Conservation (phyloP, 2,113 vertebrate genomes). For the Hippocampus zosterae region DNA sequence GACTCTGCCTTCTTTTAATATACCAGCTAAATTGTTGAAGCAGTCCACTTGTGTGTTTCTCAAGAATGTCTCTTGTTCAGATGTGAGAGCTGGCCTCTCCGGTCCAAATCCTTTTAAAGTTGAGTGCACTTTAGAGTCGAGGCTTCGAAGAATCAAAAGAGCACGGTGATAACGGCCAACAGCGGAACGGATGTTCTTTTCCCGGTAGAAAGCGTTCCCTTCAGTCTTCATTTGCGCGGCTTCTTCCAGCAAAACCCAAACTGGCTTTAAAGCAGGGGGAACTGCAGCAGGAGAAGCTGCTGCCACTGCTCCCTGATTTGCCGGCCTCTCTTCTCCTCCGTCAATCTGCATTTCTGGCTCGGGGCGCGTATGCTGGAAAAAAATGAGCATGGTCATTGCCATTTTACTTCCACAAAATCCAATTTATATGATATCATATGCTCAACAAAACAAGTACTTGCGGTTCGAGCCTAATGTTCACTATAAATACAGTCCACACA, state of each 20-base stretch:
- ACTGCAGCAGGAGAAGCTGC: not conserved
- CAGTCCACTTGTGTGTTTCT: slow-evolving; percentile 81
- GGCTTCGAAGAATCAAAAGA: slow-evolving; percentile 78
- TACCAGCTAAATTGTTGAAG: slow-evolving; percentile 91
- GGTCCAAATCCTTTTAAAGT: slow-evolving; percentile 72
- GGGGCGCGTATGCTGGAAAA: slow-evolving; percentile 11
- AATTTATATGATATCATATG: no score
- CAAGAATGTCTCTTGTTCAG: slow-evolving; percentile 71
- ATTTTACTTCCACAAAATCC: not conserved
- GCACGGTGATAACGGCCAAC: slow-evolving; percentile 84
- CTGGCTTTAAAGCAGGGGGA: slow-evolving; percentile 7
- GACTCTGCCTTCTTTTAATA: slow-evolving; percentile 1
- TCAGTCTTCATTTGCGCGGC: slow-evolving; percentile 77
- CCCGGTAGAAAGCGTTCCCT: slow-evolving; percentile 80
- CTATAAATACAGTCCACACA: no score
- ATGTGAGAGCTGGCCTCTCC: slow-evolving; percentile 60
- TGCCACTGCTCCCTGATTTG: slow-evolving; percentile 22
- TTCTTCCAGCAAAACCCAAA: slow-evolving; percentile 68
- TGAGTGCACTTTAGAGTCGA: slow-evolving; percentile 73
- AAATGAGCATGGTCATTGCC: not conserved
- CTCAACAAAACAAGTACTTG: no score
- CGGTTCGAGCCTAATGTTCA: no score
- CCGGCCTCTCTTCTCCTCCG: slow-evolving; percentile 14
- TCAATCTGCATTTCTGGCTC: slow-evolving; percentile 50
- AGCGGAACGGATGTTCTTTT: slow-evolving; percentile 78